Evolutionary conservation across 2,113 vertebrate genomes (phyloP), one percentile per base, ranked within the genome.

Genomic region (Neopipo cinnamomea): DNA sequence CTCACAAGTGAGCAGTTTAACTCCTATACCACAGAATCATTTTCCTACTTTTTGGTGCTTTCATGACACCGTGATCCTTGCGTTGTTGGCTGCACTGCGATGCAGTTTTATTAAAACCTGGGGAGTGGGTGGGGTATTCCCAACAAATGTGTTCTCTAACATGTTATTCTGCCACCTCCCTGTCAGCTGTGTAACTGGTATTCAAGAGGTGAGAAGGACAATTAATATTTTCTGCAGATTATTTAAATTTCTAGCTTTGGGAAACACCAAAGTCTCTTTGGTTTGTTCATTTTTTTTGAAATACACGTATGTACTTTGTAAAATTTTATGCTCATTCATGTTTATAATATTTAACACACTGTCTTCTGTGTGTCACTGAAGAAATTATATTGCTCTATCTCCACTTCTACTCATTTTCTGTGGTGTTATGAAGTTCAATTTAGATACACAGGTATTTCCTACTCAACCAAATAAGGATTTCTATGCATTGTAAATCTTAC

Each of bases 301-400:
- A 49, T 16, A 25, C 7, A 46, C 1, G 2, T 4, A 12, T 1
- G 0, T 23, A 33, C 4, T 0, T n/a, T 6, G 22, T 25, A 77
- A 6, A 37, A 18, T 67, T 55, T 50, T 15, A 37, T 62, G 2
- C 5, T 44, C 74, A 7, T 5, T 75, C 18, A 18, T 33, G 37
- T 35, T 78, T 71, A 67, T 31, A 27, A 20, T 58, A 39, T 23
- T 65, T 84, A 50, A 56, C 23, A 62, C 14, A 33, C 4, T 21
- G 2, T 30, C 9, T 77, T 78, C 50, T 46, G 8, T 13, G 49
- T 56, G 59, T 53, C 50, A 44, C 9, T 72, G n/a, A 67, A 46
- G 0, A 37, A 79, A 22, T 9, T 7, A 4, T 19, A 59, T 25
- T 72, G 14, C 10, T 59, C 18, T 74, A 1, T 37, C 39, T 59